Conservation (phyloP, 1,140 invertebrate genomes). For the Drosophila orena region DNA sequence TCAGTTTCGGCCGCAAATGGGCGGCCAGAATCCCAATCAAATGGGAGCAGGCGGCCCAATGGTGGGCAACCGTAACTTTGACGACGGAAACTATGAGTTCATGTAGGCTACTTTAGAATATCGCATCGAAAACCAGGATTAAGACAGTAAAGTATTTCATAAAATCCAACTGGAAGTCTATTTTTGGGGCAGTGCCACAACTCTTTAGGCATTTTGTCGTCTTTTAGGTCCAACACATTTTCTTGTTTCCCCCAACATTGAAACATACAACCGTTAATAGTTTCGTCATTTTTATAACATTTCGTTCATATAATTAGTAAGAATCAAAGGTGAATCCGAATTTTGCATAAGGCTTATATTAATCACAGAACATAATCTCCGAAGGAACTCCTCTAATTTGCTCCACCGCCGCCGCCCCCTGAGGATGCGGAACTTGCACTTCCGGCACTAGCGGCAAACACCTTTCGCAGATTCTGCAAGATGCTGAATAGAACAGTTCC, state of each 20-base stretch:
- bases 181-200: no score
- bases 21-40: constrained; percentile 74
- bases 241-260: neutral
- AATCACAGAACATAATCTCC: constrained; percentile 64
- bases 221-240: neutral
- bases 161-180: neutral
- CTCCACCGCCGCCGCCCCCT: constrained; percentile 51
- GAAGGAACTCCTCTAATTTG: neutral
- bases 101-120: constrained; percentile 58
- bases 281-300: constrained; percentile 13
- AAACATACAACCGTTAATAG: neutral
- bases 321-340: constrained; percentile 17
- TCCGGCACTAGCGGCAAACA: constrained; percentile 73
- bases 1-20: constrained; percentile 82
- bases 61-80: constrained; percentile 79
- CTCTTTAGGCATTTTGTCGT: no score
- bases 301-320: constrained; percentile 61
- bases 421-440: constrained; percentile 68
- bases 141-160: constrained; percentile 15
- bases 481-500: constrained; percentile 57
- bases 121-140: neutral
- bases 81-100: constrained; percentile 78
- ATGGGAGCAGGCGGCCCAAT: constrained; percentile 77
- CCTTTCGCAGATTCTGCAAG: constrained; percentile 57
- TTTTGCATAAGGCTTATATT: constrained; percentile 51